These are phyloP conservation scores for Drosophila seguyi DNA, from an alignment of 1,140 invertebrate species.

Conservation along the genomic window DNA sequence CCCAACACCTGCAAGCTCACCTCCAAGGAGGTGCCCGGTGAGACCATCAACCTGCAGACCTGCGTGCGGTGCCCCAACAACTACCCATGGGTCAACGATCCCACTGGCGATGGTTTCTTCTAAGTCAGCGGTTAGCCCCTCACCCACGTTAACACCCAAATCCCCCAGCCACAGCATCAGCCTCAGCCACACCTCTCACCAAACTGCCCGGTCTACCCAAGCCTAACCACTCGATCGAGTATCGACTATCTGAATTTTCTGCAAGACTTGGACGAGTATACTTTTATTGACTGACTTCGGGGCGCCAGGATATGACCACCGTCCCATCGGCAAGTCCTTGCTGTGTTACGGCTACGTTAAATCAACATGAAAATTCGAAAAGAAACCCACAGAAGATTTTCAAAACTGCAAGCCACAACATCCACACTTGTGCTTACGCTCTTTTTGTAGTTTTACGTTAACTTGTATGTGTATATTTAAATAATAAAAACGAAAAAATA, in stretches of 20 bases:
- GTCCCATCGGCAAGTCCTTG: slow-evolving; percentile 64
- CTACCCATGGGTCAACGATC: slow-evolving; percentile 93
- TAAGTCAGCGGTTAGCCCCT: slow-evolving; percentile 86
- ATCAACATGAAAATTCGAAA: slow-evolving; percentile 46
- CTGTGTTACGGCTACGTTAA: slow-evolving; percentile 78
- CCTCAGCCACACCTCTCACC: slow-evolving; percentile 23
- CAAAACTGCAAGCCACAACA: slow-evolving; percentile 55
- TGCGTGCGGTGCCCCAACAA: slow-evolving; percentile 97
- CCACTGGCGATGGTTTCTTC: slow-evolving; percentile 95
- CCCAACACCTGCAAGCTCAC: slow-evolving; percentile 95
- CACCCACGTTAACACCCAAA: slow-evolving; percentile 15
- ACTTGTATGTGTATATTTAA: slow-evolving; percentile 83
- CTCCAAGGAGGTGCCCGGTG: slow-evolving; percentile 95
- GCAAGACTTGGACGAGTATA: slow-evolving; percentile 71
- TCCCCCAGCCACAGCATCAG: background rate
- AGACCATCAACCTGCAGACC: slow-evolving; percentile 96
- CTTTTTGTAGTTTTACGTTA: slow-evolving; percentile 83
- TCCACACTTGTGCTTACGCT: slow-evolving; percentile 60
- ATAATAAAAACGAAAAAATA: slow-evolving; percentile 59
- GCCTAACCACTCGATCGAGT: slow-evolving; percentile 51
- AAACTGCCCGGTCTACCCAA: slow-evolving; percentile 42
- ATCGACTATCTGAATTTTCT: slow-evolving; percentile 57
- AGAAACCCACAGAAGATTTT: slow-evolving; percentile 50
- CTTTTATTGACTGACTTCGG: slow-evolving; percentile 72
- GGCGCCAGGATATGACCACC: slow-evolving; percentile 27